Base-by-base conservation (phyloP, 92 coral and sea anemone genomes). In the Hydrozoanthus gracilis region DNA sequence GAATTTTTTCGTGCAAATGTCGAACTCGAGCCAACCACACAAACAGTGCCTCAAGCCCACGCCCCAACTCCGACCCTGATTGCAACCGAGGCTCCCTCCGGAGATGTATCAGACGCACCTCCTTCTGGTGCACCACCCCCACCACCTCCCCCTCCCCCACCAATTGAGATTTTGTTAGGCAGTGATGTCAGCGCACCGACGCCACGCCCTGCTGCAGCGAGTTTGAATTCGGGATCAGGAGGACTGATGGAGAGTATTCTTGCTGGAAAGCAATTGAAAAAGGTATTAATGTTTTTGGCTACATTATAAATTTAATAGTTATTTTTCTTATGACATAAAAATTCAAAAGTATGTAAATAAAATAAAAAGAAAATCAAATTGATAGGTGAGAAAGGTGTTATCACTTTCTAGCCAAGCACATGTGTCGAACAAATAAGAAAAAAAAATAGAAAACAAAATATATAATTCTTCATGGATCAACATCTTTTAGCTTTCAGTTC, bases 191-290 rank as follows among this genome's bases (percentile, higher is more conserved):
- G 51, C 17, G 50, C 6, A 46, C 77, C 45, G 51, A 4, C 51
- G 12, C 47, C 51, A 8, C 45, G 77, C 3, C 55, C 77, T 35
- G 39, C 39, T 27, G n/a, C 77, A 11, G 50, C 52, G 54, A 48
- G 78, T 16, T 48, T n/a, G 20, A 54, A 73, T 13, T 60, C 70
- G 12, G 83, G 83, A 4, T 60, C 70, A 14, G 83, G 83, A 4
- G 83, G 83, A 14, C 11, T 78, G 50, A 78, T 78, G 83, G 83
- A 56, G 10, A 78, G 83, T n/a, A 78, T 78, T 78, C 52, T 78
- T 58, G 83, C 83, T 15, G 83, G 83, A 15, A 78, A 78, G 50
- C 83, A 58, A n/a, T 44, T 78, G 7, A 78, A 78, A 48, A 78
- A 78, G 83, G 83, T 78, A n/a, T n/a, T n/a, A 58, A 14, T 49